Evolutionary conservation across 2,113 vertebrate species (phyloP).

Genomic region (Benthochromis sp.): DNA sequence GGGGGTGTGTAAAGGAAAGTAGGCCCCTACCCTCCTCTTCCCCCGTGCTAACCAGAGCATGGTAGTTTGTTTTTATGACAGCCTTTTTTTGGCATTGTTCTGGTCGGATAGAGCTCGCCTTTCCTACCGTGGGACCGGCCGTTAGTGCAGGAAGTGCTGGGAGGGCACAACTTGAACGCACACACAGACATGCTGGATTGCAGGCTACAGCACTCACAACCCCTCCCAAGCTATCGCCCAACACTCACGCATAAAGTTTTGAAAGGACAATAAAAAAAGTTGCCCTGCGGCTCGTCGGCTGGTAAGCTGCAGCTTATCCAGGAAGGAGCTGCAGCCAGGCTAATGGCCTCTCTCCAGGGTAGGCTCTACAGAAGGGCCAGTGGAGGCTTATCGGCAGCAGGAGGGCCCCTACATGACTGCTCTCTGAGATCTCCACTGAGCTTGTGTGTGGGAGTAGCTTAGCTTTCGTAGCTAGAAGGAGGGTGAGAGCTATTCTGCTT

Average conservation of each 20-base stretch:
- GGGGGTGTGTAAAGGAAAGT: not conserved
- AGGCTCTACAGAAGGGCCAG: constrained; percentile 23
- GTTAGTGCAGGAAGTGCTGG: constrained; percentile 63
- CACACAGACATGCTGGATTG: constrained; percentile 7
- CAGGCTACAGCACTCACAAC: not conserved
- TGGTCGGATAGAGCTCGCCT: constrained; percentile 50
- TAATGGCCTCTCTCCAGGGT: constrained; percentile 59
- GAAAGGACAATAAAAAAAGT: constrained; percentile 59
- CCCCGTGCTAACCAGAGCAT: constrained; percentile 53
- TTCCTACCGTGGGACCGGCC: constrained; percentile 61
- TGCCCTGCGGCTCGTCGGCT: constrained; percentile 41
- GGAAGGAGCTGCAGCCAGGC: constrained; percentile 47
- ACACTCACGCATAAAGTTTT: constrained; percentile 54
- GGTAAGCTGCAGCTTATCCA: constrained; percentile 57
- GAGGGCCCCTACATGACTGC: constrained; percentile 36
- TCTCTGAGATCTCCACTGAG: constrained; percentile 19
- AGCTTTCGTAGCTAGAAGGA: constrained; percentile 3
- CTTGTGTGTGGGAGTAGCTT: constrained; percentile 33
- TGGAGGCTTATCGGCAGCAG: constrained; percentile 50
- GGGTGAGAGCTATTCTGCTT: not conserved
- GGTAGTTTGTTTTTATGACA: constrained; percentile 65
- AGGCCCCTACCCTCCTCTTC: not conserved
- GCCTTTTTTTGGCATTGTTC: constrained; percentile 66
- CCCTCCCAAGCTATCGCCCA: constrained; percentile 23
- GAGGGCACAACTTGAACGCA: constrained; percentile 36